These are phyloP conservation scores for Catalaphyllia jardinei DNA, from an alignment of 64 coral and sea anemone genomes.

Conservation along the genomic window DNA sequence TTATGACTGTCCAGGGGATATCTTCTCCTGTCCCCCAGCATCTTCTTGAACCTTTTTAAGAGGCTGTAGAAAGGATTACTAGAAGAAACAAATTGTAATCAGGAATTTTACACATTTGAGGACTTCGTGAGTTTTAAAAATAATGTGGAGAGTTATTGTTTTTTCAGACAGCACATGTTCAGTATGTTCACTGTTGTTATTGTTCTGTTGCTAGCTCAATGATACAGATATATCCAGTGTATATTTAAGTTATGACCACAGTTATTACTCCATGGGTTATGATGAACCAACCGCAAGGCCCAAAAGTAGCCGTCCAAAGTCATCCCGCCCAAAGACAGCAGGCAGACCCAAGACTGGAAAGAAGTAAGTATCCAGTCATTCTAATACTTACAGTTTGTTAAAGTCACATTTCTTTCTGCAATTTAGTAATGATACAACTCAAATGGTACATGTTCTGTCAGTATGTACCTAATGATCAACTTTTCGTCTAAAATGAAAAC, in stretches of 20 bases:
- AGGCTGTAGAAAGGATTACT: no score
- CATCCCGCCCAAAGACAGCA: constrained; percentile 75
- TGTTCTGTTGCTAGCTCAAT: constrained; percentile 38
- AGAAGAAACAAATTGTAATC: no score
- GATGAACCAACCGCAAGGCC: constrained; percentile 61
- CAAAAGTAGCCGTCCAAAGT: constrained; percentile 79
- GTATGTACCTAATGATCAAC: neutral
- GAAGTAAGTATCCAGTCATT: constrained; percentile 34
- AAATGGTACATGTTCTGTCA: neutral
- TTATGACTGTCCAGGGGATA: no score
- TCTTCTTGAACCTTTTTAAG: no score
- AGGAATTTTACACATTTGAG: no score
- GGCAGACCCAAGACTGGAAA: constrained; percentile 80
- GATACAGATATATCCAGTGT: constrained; percentile 95
- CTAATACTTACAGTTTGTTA: neutral
- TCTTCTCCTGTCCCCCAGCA: no score
- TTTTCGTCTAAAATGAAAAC: no score
- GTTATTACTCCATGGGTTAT: constrained; percentile 65
- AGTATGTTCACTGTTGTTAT: neutral
- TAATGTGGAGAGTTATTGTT: neutral
- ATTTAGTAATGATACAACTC: neutral
- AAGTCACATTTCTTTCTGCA: neutral
- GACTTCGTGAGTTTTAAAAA: no score
- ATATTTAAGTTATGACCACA: constrained; percentile 82
- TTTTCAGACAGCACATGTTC: neutral